Percentiles rank a stretch among this genome's conserved stretches.
Conservation (phyloP, 2,113 vertebrate species). For the Ciconia maguari region DNA sequence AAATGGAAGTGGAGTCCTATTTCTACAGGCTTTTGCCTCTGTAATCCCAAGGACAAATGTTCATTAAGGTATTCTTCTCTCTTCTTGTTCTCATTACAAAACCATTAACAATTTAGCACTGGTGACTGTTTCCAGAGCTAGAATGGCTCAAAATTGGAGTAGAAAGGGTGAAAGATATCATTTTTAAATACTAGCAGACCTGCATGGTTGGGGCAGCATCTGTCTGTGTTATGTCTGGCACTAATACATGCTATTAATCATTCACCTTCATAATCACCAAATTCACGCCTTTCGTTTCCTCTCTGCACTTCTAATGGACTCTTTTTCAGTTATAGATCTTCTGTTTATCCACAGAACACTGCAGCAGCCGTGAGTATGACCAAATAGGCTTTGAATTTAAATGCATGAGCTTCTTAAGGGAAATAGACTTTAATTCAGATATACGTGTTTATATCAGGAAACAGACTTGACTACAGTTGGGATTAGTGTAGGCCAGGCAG, state of each 20-base stretch:
- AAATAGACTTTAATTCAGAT: neutral
- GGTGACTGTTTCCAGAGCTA: neutral
- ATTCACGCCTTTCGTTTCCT: neutral
- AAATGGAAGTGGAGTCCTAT: neutral
- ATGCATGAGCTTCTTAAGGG: neutral
- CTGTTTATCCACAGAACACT: neutral
- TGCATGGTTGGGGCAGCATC: neutral
- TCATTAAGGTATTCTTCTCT: neutral
- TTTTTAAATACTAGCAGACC: neutral
- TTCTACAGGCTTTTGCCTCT: neutral
- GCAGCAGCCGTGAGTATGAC: neutral
- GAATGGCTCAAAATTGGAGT: neutral
- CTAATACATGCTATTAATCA: neutral
- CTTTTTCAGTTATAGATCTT: neutral
- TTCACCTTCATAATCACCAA: neutral
- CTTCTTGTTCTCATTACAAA: neutral
- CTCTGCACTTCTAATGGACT: neutral
- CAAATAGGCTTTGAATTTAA: slow-evolving; percentile 1
- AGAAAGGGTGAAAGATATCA: neutral
- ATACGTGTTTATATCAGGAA: neutral
- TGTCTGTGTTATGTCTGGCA: slow-evolving; percentile 2
- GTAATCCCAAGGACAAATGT: neutral
- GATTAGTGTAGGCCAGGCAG: neutral
- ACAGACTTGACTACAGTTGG: neutral
- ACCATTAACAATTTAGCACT: neutral